Conservation (phyloP, 1,140 invertebrate genomes). For the Drosophila oshimai region DNA sequence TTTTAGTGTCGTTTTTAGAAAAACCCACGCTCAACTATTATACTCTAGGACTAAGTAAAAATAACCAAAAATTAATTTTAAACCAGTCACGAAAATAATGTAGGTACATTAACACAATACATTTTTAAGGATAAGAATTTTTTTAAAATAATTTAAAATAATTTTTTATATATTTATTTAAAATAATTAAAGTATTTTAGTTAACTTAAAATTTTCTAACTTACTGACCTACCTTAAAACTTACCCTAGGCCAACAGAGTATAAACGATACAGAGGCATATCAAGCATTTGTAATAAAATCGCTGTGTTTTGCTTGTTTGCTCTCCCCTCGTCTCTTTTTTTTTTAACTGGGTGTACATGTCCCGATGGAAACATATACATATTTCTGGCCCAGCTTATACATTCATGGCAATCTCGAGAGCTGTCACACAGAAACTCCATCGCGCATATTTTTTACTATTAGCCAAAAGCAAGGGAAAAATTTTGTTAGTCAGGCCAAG, state of each 20-base stretch:
- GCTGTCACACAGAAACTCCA: constrained; percentile 67
- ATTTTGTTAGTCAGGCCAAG: constrained; percentile 56
- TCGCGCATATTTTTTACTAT: constrained; percentile 68
- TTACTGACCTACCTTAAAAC: background rate
- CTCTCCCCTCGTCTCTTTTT: background rate
- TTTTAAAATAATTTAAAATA: background rate
- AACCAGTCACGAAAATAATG: too few relatives aligned
- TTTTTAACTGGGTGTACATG: constrained; percentile 2
- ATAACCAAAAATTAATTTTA: too few relatives aligned
- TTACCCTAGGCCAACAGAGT: background rate
- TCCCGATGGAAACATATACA: constrained; percentile 5
- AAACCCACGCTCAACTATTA: too few relatives aligned
- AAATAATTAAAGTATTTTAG: background rate
- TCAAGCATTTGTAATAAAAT: constrained; percentile 26
- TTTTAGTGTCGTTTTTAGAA: too few relatives aligned
- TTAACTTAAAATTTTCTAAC: background rate
- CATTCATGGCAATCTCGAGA: constrained; percentile 73
- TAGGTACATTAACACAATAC: too few relatives aligned
- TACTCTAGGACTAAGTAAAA: background rate
- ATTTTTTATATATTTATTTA: background rate
- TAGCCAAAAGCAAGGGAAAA: constrained; percentile 51
- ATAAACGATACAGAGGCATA: background rate
- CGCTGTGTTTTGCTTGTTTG: constrained; percentile 5
- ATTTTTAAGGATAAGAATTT: too few relatives aligned
- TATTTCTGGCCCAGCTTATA: constrained; percentile 42